Conservation (phyloP, 2,888 invertebrate species). For the Nasonia oneida region DNA sequence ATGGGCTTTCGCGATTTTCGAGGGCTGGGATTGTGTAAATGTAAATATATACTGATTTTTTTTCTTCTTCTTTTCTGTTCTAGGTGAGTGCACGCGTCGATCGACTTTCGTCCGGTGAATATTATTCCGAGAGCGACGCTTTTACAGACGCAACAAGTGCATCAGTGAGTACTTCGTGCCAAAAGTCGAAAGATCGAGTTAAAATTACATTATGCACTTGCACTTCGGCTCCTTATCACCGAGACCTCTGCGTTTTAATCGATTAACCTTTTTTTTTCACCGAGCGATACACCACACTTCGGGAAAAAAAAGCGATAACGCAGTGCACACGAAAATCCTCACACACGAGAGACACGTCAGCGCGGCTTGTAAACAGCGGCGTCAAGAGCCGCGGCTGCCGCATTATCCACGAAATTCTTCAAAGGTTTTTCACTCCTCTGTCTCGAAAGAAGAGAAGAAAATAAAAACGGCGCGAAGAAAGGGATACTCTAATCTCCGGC, state of each 20-base stretch:
- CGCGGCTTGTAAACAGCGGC: not conserved
- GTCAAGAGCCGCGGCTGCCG: not conserved
- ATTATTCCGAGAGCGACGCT: not conserved
- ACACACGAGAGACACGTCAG: not conserved
- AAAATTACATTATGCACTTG: too few relatives aligned
- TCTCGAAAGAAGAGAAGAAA: not conserved
- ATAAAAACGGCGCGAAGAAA: not conserved
- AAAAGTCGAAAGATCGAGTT: not conserved
- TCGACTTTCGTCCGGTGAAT: not conserved
- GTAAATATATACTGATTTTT: not conserved
- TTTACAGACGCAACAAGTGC: not conserved
- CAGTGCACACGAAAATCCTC: not conserved
- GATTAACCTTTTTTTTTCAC: not conserved
- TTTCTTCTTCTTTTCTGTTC: constrained; percentile 25
- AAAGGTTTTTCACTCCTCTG: constrained; percentile 39
- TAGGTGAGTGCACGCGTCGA: constrained; percentile 27
- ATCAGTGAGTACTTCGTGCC: not conserved
- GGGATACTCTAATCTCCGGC: constrained; percentile 51
- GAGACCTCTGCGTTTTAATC: too few relatives aligned
- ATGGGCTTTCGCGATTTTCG: not conserved
- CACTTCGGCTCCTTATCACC: too few relatives aligned
- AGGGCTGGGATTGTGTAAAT: not conserved
- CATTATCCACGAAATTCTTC: constrained; percentile 45
- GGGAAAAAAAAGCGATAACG: not conserved
- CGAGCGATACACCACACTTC: not conserved